Evolutionary conservation across 2,113 vertebrate species (phyloP).

Genomic region (Grammomys surdaster): DNA sequence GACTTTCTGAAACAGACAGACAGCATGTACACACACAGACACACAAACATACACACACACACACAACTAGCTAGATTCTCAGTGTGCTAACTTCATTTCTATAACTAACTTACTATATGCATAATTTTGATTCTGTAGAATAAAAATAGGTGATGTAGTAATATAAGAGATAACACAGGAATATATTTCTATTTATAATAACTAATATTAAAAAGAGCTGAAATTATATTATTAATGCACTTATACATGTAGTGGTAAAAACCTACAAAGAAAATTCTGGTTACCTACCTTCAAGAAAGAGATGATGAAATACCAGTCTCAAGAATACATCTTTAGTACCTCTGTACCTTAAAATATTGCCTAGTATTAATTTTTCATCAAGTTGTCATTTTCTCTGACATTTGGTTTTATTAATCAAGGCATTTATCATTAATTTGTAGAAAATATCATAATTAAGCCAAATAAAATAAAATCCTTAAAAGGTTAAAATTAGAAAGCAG

Average conservation of each 20-base stretch:
- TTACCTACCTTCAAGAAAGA: slow-evolving; percentile 60
- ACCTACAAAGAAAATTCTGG: slow-evolving; percentile 55
- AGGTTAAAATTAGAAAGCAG: slow-evolving; percentile 80
- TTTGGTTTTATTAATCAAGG: slow-evolving; percentile 77
- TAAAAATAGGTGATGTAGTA: slow-evolving; percentile 29
- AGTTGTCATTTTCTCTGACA: slow-evolving; percentile 79
- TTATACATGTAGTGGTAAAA: neutral
- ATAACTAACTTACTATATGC: slow-evolving; percentile 25
- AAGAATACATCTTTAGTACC: slow-evolving; percentile 74
- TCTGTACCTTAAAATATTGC: slow-evolving; percentile 82
- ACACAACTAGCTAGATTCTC: neutral
- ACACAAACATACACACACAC: neutral
- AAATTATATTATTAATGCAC: slow-evolving; percentile 2
- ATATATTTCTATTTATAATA: slow-evolving; percentile 46
- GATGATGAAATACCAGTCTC: slow-evolving; percentile 59
- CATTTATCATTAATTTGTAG: slow-evolving; percentile 80
- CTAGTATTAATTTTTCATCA: slow-evolving; percentile 83
- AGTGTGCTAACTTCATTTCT: slow-evolving; percentile 18
- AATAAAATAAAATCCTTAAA: slow-evolving; percentile 80
- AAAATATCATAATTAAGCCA: slow-evolving; percentile 82
- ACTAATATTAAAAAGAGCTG: slow-evolving; percentile 19
- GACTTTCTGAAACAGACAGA: slow-evolving; percentile 2
- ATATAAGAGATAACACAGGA: slow-evolving; percentile 30
- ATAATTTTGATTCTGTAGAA: slow-evolving; percentile 51
- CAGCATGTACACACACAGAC: neutral